A percentile compares a stretch with the other conserved stretches of the same genome.
Conservation (phyloP, 2,797 vertebrate species). For the Sebastes hopkinsi region DNA sequence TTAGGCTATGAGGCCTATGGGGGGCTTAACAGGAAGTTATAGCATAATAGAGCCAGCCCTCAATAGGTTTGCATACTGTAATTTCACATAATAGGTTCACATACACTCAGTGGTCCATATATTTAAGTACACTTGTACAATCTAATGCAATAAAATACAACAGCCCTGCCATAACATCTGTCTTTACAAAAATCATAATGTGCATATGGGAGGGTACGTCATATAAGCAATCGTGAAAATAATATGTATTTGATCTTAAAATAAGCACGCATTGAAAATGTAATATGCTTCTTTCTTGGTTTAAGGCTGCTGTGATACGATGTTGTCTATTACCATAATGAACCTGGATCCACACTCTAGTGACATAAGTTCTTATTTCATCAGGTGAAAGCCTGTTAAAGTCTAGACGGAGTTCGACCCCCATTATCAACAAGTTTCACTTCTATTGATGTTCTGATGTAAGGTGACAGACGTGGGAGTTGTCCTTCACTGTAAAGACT, state of each 20-base stretch:
- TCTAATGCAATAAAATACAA: not conserved
- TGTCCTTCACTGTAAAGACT: not conserved
- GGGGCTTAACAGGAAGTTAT: not conserved
- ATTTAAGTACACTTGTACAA: not conserved
- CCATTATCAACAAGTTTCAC: not conserved
- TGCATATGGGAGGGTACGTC: not conserved
- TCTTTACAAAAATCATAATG: not conserved
- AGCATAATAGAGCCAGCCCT: not conserved
- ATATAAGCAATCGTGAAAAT: not conserved
- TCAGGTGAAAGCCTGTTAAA: not conserved
- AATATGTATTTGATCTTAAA: not conserved
- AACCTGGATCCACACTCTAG: not conserved
- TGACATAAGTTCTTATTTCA: not conserved
- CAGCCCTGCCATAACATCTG: not conserved
- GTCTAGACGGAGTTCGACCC: not conserved
- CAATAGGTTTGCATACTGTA: not conserved
- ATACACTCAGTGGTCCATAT: not conserved
- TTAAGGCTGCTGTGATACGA: not conserved
- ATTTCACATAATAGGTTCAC: not conserved
- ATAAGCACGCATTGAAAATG: no score
- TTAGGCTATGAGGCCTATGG: not conserved
- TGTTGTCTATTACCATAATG: not conserved
- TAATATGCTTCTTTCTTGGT: no score
- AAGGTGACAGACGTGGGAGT: not conserved
- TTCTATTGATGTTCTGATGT: not conserved